Base-by-base conservation (phyloP, 1,140 invertebrate species). In the Anadara kagoshimensis region DNA sequence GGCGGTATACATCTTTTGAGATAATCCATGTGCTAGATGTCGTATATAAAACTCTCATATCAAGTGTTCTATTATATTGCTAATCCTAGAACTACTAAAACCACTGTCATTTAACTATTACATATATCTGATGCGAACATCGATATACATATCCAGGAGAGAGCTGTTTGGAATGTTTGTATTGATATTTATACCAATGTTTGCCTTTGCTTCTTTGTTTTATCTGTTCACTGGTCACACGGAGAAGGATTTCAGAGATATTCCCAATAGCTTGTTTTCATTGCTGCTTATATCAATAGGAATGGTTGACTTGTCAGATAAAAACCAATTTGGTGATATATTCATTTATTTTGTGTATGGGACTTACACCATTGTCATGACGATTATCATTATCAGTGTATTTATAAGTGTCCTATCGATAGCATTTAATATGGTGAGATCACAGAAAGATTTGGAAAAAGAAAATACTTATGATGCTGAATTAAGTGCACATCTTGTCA, bases 81-180 rank as follows among this genome's bases (percentile, higher is more conserved):
- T 12, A 67, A n/a, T 22, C 5, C 11, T 67, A 8, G 54, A 57
- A 20, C 51, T 67, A 24, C 20, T 67, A 12, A 47, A 67, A 41
- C 64, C 64, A 26, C 29, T 67, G 16, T 20, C 47, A 57, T 67
- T 67, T 22, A 67, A 67, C 26, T 67, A 67, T n/a, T 47, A 67
- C 20, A 45, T 67, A 18, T 67, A 56, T 41, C 26, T 67, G 7
- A 16, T 67, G 11, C 10, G 10, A 22, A 51, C 62, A 29, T 51
- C 62, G 20, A 20, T 64, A 24, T 51, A 64, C 18, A 51, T 53
- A 20, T 45, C 62, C 0, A n/a, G 47, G 29, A 36, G 8, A 36
- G 62, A 12, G 0, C 20, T 64, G 18, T n/a, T 18, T 10, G 18
- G 45, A 29, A 51, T 64, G 29, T 24, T 64, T 4, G 1, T 64